Evolutionary conservation across 2,888 invertebrate genomes (phyloP).

Genomic region (Tetranychus truncatus): DNA sequence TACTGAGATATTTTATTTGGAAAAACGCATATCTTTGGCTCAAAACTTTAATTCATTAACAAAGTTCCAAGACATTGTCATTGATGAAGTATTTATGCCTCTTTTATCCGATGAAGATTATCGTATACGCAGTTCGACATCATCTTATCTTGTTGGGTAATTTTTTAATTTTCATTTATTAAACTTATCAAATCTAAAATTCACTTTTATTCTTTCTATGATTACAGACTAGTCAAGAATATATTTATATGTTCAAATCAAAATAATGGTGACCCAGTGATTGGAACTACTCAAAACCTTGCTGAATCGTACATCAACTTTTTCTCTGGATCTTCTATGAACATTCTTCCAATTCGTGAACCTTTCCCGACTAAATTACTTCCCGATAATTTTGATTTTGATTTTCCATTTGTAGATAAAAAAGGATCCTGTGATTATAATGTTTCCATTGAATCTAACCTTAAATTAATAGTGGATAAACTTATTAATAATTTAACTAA

Average conservation of each 20-base stretch:
- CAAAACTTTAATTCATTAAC: not conserved
- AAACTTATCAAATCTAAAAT: not conserved
- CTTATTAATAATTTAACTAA: not conserved
- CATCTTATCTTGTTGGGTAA: conserved; percentile 4
- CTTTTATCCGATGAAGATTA: conserved; percentile 31
- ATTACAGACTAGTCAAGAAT: conserved; percentile 10
- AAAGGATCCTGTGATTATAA: not conserved
- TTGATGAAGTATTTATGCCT: conserved; percentile 44
- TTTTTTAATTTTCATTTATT: not conserved
- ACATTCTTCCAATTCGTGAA: not conserved
- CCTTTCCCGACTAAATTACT: not conserved
- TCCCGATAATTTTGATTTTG: conserved; percentile 13
- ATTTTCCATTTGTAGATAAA: conserved; percentile 11
- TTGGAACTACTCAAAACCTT: not conserved
- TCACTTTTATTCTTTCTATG: conserved; percentile 6
- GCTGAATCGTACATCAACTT: not conserved
- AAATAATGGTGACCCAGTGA: conserved; percentile 2
- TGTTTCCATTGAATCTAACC: conserved; percentile 1
- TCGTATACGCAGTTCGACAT: conserved; percentile 20
- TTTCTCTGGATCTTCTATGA: not conserved
- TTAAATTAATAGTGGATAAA: not conserved
- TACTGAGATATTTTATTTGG: conserved; percentile 41
- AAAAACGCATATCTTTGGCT: conserved; percentile 23
- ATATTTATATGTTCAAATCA: conserved; percentile 3
- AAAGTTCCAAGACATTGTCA: conserved; percentile 42